Conservation (phyloP, 1,140 invertebrate genomes). For the Belonocnema kinseyi region DNA sequence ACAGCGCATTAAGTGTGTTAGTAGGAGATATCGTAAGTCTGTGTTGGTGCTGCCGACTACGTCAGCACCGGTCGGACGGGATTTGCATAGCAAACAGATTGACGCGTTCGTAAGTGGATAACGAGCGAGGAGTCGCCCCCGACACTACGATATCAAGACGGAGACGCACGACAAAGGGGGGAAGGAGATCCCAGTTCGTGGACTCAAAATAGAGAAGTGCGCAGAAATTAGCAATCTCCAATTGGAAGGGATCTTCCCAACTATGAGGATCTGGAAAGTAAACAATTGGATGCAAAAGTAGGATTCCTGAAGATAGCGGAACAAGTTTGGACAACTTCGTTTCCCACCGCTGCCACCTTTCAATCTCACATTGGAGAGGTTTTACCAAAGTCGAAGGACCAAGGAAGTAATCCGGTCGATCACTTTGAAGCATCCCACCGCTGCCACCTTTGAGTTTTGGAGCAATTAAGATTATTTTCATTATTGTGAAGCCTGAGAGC, state of each 20-base stretch:
- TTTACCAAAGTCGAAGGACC: background rate
- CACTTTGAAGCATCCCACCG: too few species aligned
- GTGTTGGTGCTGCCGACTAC: conserved; percentile 60
- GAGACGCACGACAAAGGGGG: conserved; percentile 12
- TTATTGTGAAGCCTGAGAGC: too few species aligned
- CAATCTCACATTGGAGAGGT: background rate
- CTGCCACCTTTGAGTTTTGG: too few species aligned
- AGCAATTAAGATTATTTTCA: too few species aligned
- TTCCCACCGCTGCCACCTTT: too few species aligned
- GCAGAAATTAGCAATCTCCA: background rate
- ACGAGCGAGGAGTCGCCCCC: conserved; percentile 44
- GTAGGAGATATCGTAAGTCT: conserved; percentile 63
- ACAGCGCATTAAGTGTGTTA: conserved; percentile 65
- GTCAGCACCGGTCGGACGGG: conserved; percentile 68
- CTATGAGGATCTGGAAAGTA: too few species aligned
- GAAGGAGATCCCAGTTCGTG: conserved; percentile 30
- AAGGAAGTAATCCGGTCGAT: too few species aligned
- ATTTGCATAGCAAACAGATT: conserved; percentile 74
- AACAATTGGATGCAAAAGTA: too few species aligned
- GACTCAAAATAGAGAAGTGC: background rate
- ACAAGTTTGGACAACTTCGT: too few species aligned
- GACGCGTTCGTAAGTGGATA: conserved; percentile 70
- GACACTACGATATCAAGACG: conserved; percentile 16
- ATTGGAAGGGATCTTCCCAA: too few species aligned
- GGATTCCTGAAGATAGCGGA: too few species aligned